Evolutionary conservation across 1,140 invertebrate species (phyloP), one percentile per base, ranked within the genome.

Genomic region (Trachymyrmex cornetzi): DNA sequence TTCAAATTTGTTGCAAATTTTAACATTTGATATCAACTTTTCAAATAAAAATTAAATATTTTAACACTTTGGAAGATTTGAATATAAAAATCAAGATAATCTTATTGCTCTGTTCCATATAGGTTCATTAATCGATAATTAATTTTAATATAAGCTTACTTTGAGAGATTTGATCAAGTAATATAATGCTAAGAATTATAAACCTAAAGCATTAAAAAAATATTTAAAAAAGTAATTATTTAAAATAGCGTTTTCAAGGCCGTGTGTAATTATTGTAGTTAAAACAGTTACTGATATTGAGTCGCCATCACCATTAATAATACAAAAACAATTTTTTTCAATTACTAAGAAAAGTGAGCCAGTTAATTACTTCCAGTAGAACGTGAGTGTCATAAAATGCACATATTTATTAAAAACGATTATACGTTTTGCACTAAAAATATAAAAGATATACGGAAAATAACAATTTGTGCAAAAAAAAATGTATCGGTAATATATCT

Each of bases 301-400:
- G 0, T 48, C 44, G 9, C 16, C 64, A 48, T 66, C 59, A 57
- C 11, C 38, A 1, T 24, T n/a, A 19, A 53, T 61, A 77, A 44
- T 66, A 44, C 19, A 77, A 30, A 22, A 77, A 22, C 11, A 66
- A 48, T 79, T 66, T 50, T 66, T 79, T 79, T 11, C 19, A 66
- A 79, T 66, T 79, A 79, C 44, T 77, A 3, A n/a, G 14, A 57
- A 48, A 34, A 48, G 24, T 38, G 12, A 59, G 7, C 7, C 38
- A n/a, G 34, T 79, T 64, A 79, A 79, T 79, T 79, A 66, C 3
- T 19, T 75, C 6, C 30, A 24, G 7, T 66, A 53, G 27, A 79
- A 50, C 2, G n/a, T 9, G n/a, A 66, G 16, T 53, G 22, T 38
- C 24, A 0, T 50, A 79, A 79, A 34, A 27, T 38, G 19, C 55